Conservation (phyloP, 1,140 invertebrate genomes). For the Panagrolaimus sp. region DNA sequence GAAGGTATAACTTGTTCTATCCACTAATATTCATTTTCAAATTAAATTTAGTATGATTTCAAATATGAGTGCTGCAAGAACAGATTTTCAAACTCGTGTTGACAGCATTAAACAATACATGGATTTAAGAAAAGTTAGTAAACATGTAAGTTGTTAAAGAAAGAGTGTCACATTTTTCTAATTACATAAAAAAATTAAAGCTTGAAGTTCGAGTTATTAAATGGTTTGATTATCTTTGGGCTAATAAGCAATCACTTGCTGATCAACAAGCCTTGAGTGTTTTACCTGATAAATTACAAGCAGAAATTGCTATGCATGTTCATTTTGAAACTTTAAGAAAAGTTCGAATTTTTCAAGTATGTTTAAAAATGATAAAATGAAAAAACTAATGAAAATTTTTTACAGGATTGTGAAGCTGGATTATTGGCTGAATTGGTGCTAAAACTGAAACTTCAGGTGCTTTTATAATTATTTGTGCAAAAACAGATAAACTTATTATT, state of each 20-base stretch:
- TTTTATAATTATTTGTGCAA: conserved; percentile 65
- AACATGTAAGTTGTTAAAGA: conserved; percentile 25
- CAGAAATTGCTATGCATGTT: conserved; percentile 90
- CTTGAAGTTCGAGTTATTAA: conserved; percentile 70
- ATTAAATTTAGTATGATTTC: conserved; percentile 79
- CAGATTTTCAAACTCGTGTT: conserved; percentile 89
- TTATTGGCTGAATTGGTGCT: conserved; percentile 83
- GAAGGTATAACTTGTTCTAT: conserved; percentile 53
- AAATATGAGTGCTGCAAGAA: conserved; percentile 86
- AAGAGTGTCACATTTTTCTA: not conserved
- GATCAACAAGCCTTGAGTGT: conserved; percentile 61
- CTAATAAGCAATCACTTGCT: conserved; percentile 74
- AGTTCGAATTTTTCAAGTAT: conserved; percentile 69
- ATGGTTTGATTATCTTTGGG: conserved; percentile 96
- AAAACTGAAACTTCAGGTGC: conserved; percentile 82
- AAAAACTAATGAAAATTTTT: not conserved
- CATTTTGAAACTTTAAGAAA: conserved; percentile 84
- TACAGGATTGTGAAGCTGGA: conserved; percentile 79
- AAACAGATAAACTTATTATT: not conserved
- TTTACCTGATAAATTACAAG: conserved; percentile 85
- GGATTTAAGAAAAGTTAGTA: conserved; percentile 65
- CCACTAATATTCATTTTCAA: no score
- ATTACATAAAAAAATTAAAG: conserved; percentile 21
- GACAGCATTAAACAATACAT: conserved; percentile 93
- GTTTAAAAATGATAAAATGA: not conserved